A percentile compares a stretch with the other conserved stretches of the same genome.
Evolutionary conservation across 2,797 vertebrate species (phyloP).

Genomic region (Intellagama lesueurii): DNA sequence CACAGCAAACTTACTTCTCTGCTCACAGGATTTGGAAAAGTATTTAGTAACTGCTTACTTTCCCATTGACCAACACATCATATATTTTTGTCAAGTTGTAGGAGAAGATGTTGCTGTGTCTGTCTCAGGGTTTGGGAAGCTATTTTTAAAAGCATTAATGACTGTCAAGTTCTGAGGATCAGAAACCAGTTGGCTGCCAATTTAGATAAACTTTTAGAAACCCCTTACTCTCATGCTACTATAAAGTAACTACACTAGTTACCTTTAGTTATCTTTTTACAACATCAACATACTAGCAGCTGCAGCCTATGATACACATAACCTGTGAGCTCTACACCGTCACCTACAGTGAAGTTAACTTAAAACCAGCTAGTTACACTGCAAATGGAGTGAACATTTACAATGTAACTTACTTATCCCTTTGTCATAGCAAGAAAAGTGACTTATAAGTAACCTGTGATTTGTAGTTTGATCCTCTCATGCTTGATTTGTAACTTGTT

Average conservation of each 20-base stretch:
- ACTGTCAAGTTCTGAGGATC: neutral
- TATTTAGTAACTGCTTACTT: neutral
- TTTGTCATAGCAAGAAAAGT: no score
- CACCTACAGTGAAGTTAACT: neutral
- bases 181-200: no score
- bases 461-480: no score
- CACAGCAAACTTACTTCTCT: neutral
- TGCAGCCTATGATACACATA: no score
- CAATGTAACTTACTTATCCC: no score
- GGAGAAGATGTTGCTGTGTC: neutral
- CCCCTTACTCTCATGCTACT: neutral
- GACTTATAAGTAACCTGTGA: no score
- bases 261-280: no score
- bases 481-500: no score
- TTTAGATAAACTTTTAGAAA: no score
- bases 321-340: no score
- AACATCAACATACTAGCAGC: no score
- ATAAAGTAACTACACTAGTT: neutral
- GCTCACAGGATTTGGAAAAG: neutral
- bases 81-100: accelerated
- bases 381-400: no score
- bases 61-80: neutral
- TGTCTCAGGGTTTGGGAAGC: neutral
- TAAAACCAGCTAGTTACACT: neutral
- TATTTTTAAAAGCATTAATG: neutral